Evolutionary conservation across 2,888 invertebrate genomes (phyloP).

Genomic region (Andrena praecox): DNA sequence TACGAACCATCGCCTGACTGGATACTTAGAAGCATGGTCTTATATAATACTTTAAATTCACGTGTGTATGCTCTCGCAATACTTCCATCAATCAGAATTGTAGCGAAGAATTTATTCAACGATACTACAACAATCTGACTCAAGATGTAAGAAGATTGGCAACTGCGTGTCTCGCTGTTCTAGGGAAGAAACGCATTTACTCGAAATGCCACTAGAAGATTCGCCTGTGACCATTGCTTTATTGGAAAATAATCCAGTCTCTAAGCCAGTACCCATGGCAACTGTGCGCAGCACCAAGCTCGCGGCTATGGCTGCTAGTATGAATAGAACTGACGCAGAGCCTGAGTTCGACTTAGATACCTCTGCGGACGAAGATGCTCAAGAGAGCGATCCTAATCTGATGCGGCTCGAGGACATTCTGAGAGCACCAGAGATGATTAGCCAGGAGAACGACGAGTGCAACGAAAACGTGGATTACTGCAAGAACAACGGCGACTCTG

Average conservation of each 20-base stretch:
- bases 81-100: conserved; percentile 44
- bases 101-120: conserved; percentile 42
- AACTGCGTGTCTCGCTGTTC: conserved; percentile 69
- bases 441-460: conserved; percentile 36
- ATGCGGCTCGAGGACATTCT: conserved; percentile 78
- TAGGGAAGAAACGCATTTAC: conserved; percentile 81
- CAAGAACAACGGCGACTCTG: conserved; percentile 30
- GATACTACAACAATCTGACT: conserved; percentile 44
- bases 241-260: conserved; percentile 44
- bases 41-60: conserved; percentile 35
- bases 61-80: conserved; percentile 43
- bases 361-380: conserved; percentile 60
- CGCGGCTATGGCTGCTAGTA: conserved; percentile 82
- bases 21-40: conserved; percentile 43
- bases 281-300: conserved; percentile 82
- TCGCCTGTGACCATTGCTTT: conserved; percentile 46
- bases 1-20: conserved; percentile 15
- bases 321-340: conserved; percentile 75
- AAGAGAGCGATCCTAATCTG: conserved; percentile 61
- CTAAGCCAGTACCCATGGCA: conserved; percentile 78
- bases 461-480: conserved; percentile 16
- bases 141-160: conserved; percentile 56
- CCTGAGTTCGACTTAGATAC: conserved; percentile 62
- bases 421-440: conserved; percentile 71
- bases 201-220: conserved; percentile 76